Percentiles rank a stretch among this genome's conserved stretches.
These are phyloP conservation scores for Myotis brandtii DNA, from an alignment of 2,113 vertebrate genomes.

Conservation along the genomic window DNA sequence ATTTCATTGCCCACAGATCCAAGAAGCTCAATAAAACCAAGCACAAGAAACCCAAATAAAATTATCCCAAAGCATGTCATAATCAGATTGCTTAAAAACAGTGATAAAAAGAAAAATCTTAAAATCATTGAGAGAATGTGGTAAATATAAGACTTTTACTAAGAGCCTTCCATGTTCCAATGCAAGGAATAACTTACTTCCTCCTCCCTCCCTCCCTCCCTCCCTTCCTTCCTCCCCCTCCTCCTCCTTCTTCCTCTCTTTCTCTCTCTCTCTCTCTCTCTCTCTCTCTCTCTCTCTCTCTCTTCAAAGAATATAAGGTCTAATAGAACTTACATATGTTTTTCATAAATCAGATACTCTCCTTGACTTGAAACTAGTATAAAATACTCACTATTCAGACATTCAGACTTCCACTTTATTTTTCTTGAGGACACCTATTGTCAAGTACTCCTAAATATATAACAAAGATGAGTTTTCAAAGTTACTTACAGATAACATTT, in stretches of 20 bases:
- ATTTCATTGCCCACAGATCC: background rate
- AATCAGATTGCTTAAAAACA: background rate
- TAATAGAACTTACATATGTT: background rate
- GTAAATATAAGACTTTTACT: background rate
- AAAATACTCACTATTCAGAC: background rate
- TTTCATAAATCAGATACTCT: slow-evolving; percentile 13
- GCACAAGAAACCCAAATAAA: background rate
- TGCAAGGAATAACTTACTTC: background rate
- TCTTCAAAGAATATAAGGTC: background rate
- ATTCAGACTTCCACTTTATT: background rate
- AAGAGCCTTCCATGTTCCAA: background rate
- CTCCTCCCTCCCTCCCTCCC: background rate
- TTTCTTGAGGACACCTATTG: background rate
- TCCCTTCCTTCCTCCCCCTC: accelerated
- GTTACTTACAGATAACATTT: background rate
- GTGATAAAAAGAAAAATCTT: slow-evolving; percentile 19
- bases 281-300: background rate
- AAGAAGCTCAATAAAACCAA: background rate
- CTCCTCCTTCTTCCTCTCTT: background rate
- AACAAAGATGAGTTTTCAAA: background rate
- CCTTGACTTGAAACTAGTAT: slow-evolving; percentile 15
- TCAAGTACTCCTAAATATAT: background rate
- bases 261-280: accelerated
- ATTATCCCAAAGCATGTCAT: background rate
- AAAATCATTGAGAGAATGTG: slow-evolving; percentile 11